phyloP scores from a whole-genome alignment of 2,113 vertebrate genomes.

The Rhineura floridana region DNA sequence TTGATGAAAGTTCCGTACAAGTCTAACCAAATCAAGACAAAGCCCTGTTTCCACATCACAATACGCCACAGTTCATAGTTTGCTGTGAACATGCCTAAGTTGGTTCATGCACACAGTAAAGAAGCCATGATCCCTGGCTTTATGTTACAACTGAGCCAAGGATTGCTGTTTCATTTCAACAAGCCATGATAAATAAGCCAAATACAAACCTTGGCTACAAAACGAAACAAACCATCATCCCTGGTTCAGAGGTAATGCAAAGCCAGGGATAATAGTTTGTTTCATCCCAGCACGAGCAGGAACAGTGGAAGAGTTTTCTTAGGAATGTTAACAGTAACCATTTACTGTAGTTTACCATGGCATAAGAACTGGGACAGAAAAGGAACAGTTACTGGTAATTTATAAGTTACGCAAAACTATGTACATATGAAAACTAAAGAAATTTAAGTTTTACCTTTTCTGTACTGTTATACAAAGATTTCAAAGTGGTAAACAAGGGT shows the following conservation, averaged over 20 bases:
- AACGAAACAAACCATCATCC: too few relatives aligned
- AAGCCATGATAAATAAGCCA: neutral
- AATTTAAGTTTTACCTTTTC: constrained; percentile 82
- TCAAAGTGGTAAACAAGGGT: constrained; percentile 84
- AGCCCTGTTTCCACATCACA: too few relatives aligned
- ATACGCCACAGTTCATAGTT: too few relatives aligned
- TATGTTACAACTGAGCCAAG: neutral
- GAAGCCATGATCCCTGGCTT: neutral
- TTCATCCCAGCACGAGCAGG: too few relatives aligned
- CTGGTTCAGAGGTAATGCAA: neutral
- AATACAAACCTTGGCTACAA: neutral
- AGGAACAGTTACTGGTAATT: constrained; percentile 30
- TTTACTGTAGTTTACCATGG: neutral
- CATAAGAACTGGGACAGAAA: constrained; percentile 19
- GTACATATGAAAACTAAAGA: constrained; percentile 63
- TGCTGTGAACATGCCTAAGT: too few relatives aligned
- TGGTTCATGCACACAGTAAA: too few relatives aligned
- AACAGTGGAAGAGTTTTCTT: too few relatives aligned
- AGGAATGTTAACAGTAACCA: neutral
- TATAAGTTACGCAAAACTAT: constrained; percentile 32
- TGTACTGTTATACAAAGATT: constrained; percentile 81
- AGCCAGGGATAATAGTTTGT: too few relatives aligned
- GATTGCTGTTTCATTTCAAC: too few relatives aligned
- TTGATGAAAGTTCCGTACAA: neutral
- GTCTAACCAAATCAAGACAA: constrained; percentile 4